A percentile compares a stretch with the other conserved stretches of the same genome.
These are phyloP conservation scores for Zaprionus bogoriensis DNA, from an alignment of 2,888 invertebrate genomes.

Conservation along the genomic window DNA sequence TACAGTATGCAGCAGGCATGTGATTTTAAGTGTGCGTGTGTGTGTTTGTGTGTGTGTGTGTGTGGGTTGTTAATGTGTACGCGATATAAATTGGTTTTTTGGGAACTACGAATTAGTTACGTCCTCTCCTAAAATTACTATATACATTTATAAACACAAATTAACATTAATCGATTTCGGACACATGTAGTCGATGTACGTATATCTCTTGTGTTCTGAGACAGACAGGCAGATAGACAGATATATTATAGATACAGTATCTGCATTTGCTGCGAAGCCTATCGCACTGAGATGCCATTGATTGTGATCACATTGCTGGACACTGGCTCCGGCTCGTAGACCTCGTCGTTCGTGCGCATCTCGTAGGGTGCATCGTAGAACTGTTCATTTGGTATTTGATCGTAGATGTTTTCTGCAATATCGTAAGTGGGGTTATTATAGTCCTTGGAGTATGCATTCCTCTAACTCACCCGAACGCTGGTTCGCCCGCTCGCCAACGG, in stretches of 20 bases:
- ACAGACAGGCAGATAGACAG: no score
- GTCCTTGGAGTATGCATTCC: not conserved
- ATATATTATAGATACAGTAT: no score
- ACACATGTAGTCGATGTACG: not conserved
- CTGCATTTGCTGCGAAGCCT: no score
- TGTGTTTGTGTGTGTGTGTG: not conserved
- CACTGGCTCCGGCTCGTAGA: constrained; percentile 84
- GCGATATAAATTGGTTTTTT: constrained; percentile 3
- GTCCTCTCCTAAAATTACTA: constrained; percentile 39
- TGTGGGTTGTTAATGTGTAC: not conserved
- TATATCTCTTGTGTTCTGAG: no score
- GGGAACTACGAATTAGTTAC: constrained; percentile 26
- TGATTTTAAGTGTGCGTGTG: not conserved
- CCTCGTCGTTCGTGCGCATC: constrained; percentile 85
- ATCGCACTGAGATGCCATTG: constrained; percentile 94
- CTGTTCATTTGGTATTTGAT: constrained; percentile 87
- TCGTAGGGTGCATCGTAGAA: constrained; percentile 91
- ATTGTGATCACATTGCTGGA: constrained; percentile 88
- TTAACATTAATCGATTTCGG: constrained; percentile 26
- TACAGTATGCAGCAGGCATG: constrained; percentile 2
- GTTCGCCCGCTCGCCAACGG: constrained; percentile 30
- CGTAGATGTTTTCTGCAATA: constrained; percentile 84
- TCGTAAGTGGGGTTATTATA: not conserved
- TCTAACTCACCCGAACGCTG: constrained; percentile 53
- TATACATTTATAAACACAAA: constrained; percentile 51